Conservation (phyloP, 2,113 vertebrate genomes). For the Amblyopsis rosae region DNA sequence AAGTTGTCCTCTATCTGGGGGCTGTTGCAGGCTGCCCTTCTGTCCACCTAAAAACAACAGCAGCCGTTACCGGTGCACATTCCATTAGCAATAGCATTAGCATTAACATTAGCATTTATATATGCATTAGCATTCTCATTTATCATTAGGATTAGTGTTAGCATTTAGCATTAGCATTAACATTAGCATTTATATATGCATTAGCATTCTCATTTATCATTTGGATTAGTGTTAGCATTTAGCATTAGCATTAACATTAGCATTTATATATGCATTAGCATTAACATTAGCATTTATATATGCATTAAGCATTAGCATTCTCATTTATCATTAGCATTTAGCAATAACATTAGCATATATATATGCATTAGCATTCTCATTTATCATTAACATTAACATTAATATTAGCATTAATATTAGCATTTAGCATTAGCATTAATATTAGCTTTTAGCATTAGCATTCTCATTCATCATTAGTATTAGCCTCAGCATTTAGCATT, state of each 20-base stretch:
- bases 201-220: too few species aligned
- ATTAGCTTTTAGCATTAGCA: neutral
- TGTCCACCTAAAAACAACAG: slow-evolving; percentile 60
- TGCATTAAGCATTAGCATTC: too few species aligned
- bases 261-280: neutral
- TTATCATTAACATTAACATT: too few species aligned
- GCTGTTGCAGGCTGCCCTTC: slow-evolving; percentile 62
- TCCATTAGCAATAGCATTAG: neutral
- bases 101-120: neutral
- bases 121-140: neutral
- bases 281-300: too few species aligned
- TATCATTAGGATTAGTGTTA: too few species aligned
- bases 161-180: neutral
- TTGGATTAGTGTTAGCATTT: too few species aligned
- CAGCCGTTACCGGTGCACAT: too few species aligned
- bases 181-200: neutral
- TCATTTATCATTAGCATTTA: too few species aligned
- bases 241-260: neutral
- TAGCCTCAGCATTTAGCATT: neutral
- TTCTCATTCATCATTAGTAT: too few species aligned
- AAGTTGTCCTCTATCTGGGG: slow-evolving; percentile 77
- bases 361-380: too few species aligned
- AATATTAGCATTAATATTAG: neutral
- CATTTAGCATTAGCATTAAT: neutral
- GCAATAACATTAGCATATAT: neutral